Evolutionary conservation across 2,888 invertebrate genomes (phyloP), one percentile per base, ranked within the genome.

Genomic region (Aphrophora alni): DNA sequence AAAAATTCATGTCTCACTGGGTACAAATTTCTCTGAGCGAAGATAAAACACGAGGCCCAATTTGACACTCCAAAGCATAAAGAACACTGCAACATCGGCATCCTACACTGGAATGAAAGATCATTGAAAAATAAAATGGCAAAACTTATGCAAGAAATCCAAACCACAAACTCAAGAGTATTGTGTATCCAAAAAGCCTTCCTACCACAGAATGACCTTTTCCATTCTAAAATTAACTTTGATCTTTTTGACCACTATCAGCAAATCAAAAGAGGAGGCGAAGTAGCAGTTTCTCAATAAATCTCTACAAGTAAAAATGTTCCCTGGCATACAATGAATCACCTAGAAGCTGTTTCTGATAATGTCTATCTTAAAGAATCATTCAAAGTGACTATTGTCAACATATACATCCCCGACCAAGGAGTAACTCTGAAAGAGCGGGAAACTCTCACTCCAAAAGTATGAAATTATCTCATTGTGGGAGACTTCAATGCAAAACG

Each of bases 371-470:
- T 75, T n/a, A 12, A 75, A 3, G 25, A 75, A 75, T 75, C 44
- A 4, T 44, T 51, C 12, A 75, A 27, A 25, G 8, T 51, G 12
- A 44, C 44, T 44, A 14, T 44, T 17, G 17, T 44, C 1, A 44
- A 44, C 17, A 14, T 44, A 7, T 75, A 75, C 33, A 44, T 75
- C 12, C 51, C 75, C 1, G 27, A 27, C 51, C 12, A 51, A 44
- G 75, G 44, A 75, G 75, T 75, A 51, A 75, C 75, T 5, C 51
- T 75, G 4, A 27, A 44, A 75, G 75, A 75, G n/a, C 75, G 44
- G 25, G 75, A 75, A 7, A 51, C 25, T 17, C 44, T 75, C 33
- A 75, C 38, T 26, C 75, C 44, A 38, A 44, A 75, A 27, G 44
- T 21, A 12, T 26, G 44, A n/a, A 75, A 75, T n/a, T 75, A 44